Conservation (phyloP, 2,113 vertebrate species). For the Haplochromis burtoni region DNA sequence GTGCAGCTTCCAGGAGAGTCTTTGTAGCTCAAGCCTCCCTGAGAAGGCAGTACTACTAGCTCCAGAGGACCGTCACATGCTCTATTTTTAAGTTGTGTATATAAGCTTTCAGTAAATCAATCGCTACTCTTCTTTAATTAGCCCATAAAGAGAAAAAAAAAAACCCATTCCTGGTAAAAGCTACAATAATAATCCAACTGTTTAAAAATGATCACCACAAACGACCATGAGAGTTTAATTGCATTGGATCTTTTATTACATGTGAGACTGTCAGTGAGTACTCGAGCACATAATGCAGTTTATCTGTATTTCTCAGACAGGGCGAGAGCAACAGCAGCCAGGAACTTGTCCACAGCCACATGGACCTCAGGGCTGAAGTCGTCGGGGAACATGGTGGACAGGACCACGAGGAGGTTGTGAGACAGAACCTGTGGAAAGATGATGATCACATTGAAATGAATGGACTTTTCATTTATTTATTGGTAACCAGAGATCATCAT, state of each 20-base stretch:
- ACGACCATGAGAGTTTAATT: neutral
- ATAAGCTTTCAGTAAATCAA: neutral
- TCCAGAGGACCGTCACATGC: neutral
- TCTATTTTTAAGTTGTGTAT: neutral
- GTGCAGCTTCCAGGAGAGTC: conserved; percentile 16
- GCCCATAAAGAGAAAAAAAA: neutral
- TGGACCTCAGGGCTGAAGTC: conserved; percentile 70
- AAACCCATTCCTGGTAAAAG: neutral
- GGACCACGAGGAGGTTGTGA: conserved; percentile 63
- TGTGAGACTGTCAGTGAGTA: neutral
- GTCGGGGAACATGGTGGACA: conserved; percentile 40
- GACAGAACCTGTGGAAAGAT: conserved; percentile 48
- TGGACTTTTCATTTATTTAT: neutral
- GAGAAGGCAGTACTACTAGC: conserved; percentile 75
- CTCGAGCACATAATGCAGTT: neutral
- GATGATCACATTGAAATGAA: neutral
- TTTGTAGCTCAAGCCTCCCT: conserved; percentile 43
- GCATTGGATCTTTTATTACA: neutral
- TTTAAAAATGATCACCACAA: neutral
- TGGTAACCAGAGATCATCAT: neutral
- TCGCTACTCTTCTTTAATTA: neutral
- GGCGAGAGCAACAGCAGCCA: conserved; percentile 47
- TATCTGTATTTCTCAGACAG: conserved; percentile 72
- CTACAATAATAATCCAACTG: neutral
- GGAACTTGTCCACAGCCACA: conserved; percentile 69